Conservation (phyloP, 1,140 invertebrate species). For the Trialeurodes vaporariorum region DNA sequence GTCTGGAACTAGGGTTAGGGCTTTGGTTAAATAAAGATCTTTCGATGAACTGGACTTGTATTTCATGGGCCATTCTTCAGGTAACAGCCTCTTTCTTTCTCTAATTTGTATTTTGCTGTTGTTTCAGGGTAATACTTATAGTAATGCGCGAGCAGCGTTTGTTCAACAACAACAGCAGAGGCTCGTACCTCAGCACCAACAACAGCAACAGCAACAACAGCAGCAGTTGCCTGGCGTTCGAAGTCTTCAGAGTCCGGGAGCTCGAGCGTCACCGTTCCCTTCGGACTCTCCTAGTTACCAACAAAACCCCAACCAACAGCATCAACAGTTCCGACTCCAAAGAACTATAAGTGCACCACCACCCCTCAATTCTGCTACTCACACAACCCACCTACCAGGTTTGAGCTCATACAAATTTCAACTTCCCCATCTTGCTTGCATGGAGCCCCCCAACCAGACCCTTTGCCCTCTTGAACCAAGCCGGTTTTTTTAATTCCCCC, state of each 20-base stretch:
- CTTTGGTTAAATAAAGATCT: background rate
- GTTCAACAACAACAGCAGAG: slow-evolving; percentile 20
- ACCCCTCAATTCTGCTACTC: slow-evolving; percentile 40
- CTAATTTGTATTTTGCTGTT: slow-evolving; percentile 2
- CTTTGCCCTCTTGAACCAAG: background rate
- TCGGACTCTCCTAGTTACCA: slow-evolving; percentile 36
- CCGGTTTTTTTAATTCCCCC: background rate
- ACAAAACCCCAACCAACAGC: slow-evolving; percentile 33
- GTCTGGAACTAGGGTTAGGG: too few species aligned
- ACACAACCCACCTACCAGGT: background rate
- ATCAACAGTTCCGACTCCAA: slow-evolving; percentile 37
- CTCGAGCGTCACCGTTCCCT: slow-evolving; percentile 45
- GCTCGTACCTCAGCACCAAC: slow-evolving; percentile 17
- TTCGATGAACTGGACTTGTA: background rate
- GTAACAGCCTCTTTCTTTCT: background rate
- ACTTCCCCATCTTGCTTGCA: too few species aligned
- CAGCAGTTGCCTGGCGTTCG: slow-evolving; percentile 25
- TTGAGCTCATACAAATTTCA: too few species aligned
- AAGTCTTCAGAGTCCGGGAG: slow-evolving; percentile 27
- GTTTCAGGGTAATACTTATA: background rate
- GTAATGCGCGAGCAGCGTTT: slow-evolving; percentile 13
- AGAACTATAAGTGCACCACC: slow-evolving; percentile 47
- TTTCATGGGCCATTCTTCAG: slow-evolving; percentile 1
- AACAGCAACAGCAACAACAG: slow-evolving; percentile 30
- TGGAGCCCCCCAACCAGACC: background rate